A percentile compares a stretch with the other conserved stretches of the same genome.
phyloP scores from a whole-genome alignment of 2,888 invertebrate genomes.

The Salticus scenicus region DNA sequence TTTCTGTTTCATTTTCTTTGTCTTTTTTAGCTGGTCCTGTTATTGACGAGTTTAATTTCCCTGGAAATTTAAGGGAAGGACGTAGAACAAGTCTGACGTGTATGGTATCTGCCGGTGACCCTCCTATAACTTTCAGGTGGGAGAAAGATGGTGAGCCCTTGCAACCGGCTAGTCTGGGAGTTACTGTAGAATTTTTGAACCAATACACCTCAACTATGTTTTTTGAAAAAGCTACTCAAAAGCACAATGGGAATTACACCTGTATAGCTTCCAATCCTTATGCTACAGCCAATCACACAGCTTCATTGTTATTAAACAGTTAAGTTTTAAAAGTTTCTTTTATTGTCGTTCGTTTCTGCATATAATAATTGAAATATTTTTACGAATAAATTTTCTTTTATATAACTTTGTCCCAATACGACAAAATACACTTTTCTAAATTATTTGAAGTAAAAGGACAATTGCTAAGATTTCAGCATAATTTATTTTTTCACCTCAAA shows the following conservation, averaged over 20 bases:
- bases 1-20: no score
- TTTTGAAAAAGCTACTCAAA: slow-evolving; percentile 68
- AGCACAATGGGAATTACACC: slow-evolving; percentile 72
- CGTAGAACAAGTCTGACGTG: slow-evolving; percentile 71
- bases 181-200: slow-evolving; percentile 68
- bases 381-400: no score
- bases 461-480: no score
- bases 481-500: no score
- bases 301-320: slow-evolving; percentile 71
- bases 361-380: not conserved
- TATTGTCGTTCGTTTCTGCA: not conserved
- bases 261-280: slow-evolving; percentile 72
- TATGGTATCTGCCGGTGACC: slow-evolving; percentile 72
- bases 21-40: slow-evolving; percentile 71
- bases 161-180: slow-evolving; percentile 47
- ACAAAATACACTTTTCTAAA: no score
- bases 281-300: slow-evolving; percentile 70
- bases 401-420: no score
- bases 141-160: slow-evolving; percentile 75
- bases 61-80: slow-evolving; percentile 71
- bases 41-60: slow-evolving; percentile 71
- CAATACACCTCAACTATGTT: slow-evolving; percentile 71
- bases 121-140: slow-evolving; percentile 74
- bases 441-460: no score
- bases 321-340: slow-evolving; percentile 3